Evolutionary conservation across 2,797 vertebrate species (phyloP), one percentile per base, ranked within the genome.

Genomic region (Eutrigla gurnardus): DNA sequence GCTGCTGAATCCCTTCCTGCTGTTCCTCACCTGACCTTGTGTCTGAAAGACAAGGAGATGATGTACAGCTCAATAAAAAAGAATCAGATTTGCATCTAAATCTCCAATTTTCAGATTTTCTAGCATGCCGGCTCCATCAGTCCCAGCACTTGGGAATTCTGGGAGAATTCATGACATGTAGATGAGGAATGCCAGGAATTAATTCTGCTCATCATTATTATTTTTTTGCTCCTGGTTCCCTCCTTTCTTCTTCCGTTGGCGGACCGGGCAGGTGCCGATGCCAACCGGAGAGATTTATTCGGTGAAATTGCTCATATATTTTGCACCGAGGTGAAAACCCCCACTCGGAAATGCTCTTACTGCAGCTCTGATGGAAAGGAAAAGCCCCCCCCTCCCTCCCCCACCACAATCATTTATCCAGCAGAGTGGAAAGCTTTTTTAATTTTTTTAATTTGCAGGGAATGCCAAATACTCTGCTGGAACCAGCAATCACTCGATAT

Each of bases 241-340:
- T 75, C 4, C 73, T 25, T 25, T 25, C 73, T 60, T 65, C 65
- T 78, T 83, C 40, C 70, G 69, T 10, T 77, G 81, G 76, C 83
- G 81, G 85, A 82, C 75, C 82, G 43, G 78, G 82, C 65, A 4
- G 79, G 75, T 33, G 33, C 8, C 10, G 62, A 65, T 76, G 80
- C 70, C 80, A 76, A 81, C 43, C 77, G 6, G 58, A 49, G 55
- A 82, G 85, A 92, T 91, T 90, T 86, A 86, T 75, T 80, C 73
- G 18, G 70, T 70, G 70, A 82, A 85, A 73, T 79, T 11, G 7
- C 63, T 86, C 84, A 62, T 82, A 77, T 71, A 84, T 82, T 47
- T 88, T 75, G 46, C 62, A 65, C 69, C 32, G 65, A 86, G 74
- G 81, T 73, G 81, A 78, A 86, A 25, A 25, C 25, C 25, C 54